Conservation (phyloP, 30 jellyfish, hydroid and myxozoan species). For the Aurelia sp. region DNA sequence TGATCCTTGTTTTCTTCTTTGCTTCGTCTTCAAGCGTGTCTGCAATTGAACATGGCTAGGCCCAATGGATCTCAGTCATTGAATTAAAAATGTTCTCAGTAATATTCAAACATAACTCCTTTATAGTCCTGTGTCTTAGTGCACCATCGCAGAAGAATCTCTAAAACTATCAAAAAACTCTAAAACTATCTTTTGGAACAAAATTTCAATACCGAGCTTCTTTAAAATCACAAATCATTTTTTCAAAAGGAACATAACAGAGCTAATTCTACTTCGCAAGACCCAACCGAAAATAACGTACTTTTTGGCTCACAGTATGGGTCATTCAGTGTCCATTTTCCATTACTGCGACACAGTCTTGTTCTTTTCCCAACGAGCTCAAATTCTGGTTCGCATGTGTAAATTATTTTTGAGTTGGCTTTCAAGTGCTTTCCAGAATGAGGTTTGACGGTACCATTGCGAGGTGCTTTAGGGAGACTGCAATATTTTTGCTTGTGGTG, state of each 20-base stretch:
- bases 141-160: no score
- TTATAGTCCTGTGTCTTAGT: no score
- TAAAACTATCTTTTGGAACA: no score
- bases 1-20: no score
- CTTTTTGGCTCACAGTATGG: conserved; percentile 74
- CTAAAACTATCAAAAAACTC: no score
- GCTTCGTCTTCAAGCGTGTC: no score
- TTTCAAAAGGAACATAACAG: neutral
- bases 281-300: conserved; percentile 6
- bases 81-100: no score
- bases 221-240: no score
- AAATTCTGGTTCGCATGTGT: conserved; percentile 40
- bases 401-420: conserved; percentile 14
- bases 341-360: conserved; percentile 47
- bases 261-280: neutral
- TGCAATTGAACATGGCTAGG: no score
- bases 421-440: conserved; percentile 13
- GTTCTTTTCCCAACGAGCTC: conserved; percentile 42
- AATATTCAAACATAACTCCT: no score
- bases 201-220: no score
- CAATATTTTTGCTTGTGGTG: conserved; percentile 25
- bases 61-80: no score
- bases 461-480: conserved; percentile 36
- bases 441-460: conserved; percentile 42
- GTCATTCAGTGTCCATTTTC: conserved; percentile 51